Evolutionary conservation across 2,888 invertebrate species (phyloP).

Genomic region (Coenonympha arcania): DNA sequence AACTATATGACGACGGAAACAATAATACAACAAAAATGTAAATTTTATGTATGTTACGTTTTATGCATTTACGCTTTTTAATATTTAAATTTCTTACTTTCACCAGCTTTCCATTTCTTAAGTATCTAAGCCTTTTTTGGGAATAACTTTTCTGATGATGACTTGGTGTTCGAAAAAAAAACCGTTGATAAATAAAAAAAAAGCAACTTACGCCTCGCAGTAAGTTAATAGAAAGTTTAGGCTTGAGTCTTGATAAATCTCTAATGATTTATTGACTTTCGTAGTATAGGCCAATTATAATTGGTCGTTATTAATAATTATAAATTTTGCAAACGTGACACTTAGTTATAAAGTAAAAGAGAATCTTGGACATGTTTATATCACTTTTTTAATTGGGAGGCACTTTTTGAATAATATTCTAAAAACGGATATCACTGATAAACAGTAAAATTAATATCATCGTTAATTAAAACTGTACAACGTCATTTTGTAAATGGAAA

Average conservation of each 20-base stretch:
- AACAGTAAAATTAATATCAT: not conserved
- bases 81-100: constrained; percentile 19
- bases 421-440: constrained; percentile 1
- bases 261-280: no score
- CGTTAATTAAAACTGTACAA: not conserved
- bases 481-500: not conserved
- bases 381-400: no score
- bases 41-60: not conserved
- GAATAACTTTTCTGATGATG: not conserved
- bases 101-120: constrained; percentile 20
- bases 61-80: constrained; percentile 1
- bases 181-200: no score
- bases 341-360: no score
- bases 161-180: not conserved
- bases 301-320: no score
- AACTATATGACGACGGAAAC: not conserved
- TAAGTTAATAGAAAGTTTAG: no score
- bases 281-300: no score
- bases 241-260: no score
- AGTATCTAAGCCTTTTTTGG: constrained; percentile 6
- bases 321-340: no score
- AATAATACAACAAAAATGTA: constrained; percentile 1
- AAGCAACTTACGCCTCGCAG: no score
- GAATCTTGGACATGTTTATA: no score
- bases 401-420: no score